Evolutionary conservation across 2,888 invertebrate genomes (phyloP), one percentile per base, ranked within the genome.

Genomic region (Darwinula stevensoni): DNA sequence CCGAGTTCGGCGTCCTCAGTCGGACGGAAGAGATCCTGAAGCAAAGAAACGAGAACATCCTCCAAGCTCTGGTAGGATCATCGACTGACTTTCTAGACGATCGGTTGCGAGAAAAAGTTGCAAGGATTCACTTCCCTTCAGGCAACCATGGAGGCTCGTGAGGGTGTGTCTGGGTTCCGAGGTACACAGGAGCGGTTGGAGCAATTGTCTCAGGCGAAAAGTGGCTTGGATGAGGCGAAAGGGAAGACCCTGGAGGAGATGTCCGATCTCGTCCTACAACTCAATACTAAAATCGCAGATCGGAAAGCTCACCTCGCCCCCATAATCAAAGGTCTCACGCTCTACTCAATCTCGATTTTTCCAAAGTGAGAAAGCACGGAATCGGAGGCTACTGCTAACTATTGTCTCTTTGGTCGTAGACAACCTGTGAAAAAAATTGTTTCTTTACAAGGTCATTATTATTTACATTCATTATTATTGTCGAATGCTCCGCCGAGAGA

Each of bases 1-100:
- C 73, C 1, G 80, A 82, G 51, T 59, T 62, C 17, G 72, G 72
- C 6, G 65, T 76, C 27, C 52, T 78, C 27, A 59, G 65, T 11
- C 59, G 76, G 36, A 75, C 78, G 0, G 52, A 68, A 34, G 70
- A 73, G 44, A 66, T 78, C 31, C 56, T 82, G 28, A 49, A 53
- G 28, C 49, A 53, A 32, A 48, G 55, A 35, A 54, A 58, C 36
- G 53, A 56, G 14, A 44, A 49, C 28, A 49, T 59, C 16, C 47
- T 52, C 31, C 59, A 62, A 37, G 57, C 62, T 30, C 57, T 65
- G 48, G 62, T 62, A 39, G 45, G 51, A 38, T 30, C 31, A 31
- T 5, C 11, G 11, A 9, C 12, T 12, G 16, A 12, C 9, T 29
- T 15, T 18, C 14, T 18, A 15, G 13, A 12, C 15, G n/a, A n/a